These are phyloP conservation scores for Porites lobata DNA, from an alignment of 92 coral and sea anemone genomes.

Conservation along the genomic window DNA sequence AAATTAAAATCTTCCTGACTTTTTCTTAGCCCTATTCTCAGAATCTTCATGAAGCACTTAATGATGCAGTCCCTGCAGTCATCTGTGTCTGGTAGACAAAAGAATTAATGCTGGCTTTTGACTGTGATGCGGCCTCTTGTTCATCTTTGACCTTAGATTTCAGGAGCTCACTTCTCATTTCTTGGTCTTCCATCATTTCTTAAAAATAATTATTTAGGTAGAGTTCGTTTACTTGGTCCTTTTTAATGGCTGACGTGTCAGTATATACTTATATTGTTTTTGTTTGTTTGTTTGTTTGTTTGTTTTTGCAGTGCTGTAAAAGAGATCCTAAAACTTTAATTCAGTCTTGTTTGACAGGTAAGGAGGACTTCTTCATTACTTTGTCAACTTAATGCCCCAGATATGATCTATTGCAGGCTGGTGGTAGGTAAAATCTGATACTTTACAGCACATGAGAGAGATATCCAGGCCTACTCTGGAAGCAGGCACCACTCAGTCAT, in stretches of 20 bases:
- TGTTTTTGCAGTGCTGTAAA: conserved; percentile 12
- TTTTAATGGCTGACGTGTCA: too few species aligned
- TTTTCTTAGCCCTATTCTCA: too few species aligned
- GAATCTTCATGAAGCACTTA: too few species aligned
- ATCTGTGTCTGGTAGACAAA: too few species aligned
- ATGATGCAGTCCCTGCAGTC: too few species aligned
- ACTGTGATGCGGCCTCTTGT: background rate
- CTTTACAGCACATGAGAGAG: too few species aligned
- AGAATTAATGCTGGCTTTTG: too few species aligned
- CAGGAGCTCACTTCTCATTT: background rate
- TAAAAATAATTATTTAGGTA: background rate
- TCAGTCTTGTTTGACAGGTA: conserved; percentile 31
- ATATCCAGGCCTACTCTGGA: too few species aligned
- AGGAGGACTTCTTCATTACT: background rate
- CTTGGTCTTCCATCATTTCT: background rate
- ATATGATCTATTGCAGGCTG: background rate
- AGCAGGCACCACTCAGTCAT: too few species aligned
- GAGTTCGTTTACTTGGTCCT: background rate
- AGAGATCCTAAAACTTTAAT: conserved; percentile 27
- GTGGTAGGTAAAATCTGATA: too few species aligned
- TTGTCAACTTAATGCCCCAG: too few species aligned
- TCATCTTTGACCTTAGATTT: background rate
- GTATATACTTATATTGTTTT: background rate
- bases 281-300: background rate
- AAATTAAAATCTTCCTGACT: too few species aligned